Base-by-base conservation (phyloP, 2,888 invertebrate species). In the Drosophila prostipennis region DNA sequence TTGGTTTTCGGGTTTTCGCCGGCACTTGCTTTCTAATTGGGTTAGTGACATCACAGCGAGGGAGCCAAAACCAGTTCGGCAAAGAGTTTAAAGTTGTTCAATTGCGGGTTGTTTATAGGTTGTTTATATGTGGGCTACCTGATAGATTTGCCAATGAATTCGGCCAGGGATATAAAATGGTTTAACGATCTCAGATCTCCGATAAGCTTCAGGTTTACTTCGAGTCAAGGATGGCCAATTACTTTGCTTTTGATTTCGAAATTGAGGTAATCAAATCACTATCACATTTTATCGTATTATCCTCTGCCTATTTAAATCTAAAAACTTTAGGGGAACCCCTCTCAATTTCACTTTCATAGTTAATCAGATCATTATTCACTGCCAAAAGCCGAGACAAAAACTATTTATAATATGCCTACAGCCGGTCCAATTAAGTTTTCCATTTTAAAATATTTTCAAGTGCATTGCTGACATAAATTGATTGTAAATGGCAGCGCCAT, bases 401-500 rank as follows among this genome's bases (percentile, higher is more conserved):
- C 10, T 5, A 57, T 58, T 26, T n/a, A 16, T 29, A 26, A 42
- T 6, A 10, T 7, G 36, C 29, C 43, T 39, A 36, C 5, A 53
- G 14, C 23, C 51, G 32, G 39, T 46, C 26, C 48, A 64, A 68
- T 53, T 53, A 39, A 48, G 13, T 55, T 54, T 39, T n/a, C 39
- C 16, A 29, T 23, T 48, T 70, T 55, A 46, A 23, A 45, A 61
- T 61, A 61, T 43, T 74, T 76, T 82, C 70, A 82, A 81, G 75
- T 81, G 75, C 83, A 56, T 77, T 81, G 72, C 56, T 49, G 55
- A 29, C 49, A 36, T 32, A 10, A 51, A 70, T 53, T 37, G 19
- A 52, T 58, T 48, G 51, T 58, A 71, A 61, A 59, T 56, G 63
- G 39, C 46, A 53, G 51, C 58, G 55, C 56, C 57, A 72, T 58